Evolutionary conservation across 1,140 invertebrate species (phyloP).

Genomic region (Cyclargus thomasi): DNA sequence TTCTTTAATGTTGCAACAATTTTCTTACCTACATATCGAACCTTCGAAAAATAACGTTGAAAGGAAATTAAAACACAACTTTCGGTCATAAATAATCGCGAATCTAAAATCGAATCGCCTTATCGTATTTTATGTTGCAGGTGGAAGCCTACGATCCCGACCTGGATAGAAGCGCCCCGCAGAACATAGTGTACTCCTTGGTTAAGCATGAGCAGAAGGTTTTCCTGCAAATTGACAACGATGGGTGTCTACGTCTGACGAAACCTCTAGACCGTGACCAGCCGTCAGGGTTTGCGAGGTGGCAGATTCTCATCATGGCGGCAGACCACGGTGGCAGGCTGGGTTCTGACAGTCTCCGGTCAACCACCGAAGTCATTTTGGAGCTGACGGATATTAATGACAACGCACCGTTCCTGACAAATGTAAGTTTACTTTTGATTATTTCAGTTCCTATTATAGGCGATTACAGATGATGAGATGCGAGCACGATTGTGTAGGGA

Average conservation of each 20-base stretch:
- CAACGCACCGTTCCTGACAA: constrained; percentile 89
- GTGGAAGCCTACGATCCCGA: constrained; percentile 90
- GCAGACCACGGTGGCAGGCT: constrained; percentile 82
- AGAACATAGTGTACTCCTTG: constrained; percentile 86
- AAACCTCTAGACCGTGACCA: constrained; percentile 91
- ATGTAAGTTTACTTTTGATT: constrained; percentile 72
- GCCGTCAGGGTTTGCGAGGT: constrained; percentile 86
- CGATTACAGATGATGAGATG: too few species aligned
- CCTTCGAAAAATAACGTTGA: background rate
- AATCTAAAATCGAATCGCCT: constrained; percentile 13
- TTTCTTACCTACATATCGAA: too few species aligned
- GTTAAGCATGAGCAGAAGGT: constrained; percentile 82
- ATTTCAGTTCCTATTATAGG: too few species aligned
- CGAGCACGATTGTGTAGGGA: too few species aligned
- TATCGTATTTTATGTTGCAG: constrained; percentile 59
- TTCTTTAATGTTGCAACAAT: too few species aligned
- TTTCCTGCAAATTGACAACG: constrained; percentile 81
- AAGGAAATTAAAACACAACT: background rate
- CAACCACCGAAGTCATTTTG: constrained; percentile 83
- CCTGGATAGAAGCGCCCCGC: constrained; percentile 83
- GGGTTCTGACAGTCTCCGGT: constrained; percentile 76
- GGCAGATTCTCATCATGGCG: constrained; percentile 90
- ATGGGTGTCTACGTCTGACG: constrained; percentile 84
- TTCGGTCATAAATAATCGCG: background rate
- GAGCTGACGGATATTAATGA: constrained; percentile 91